A percentile compares a stretch with the other conserved stretches of the same genome.
These are phyloP conservation scores for Laspeyria flexula DNA, from an alignment of 2,888 invertebrate species.

Conservation along the genomic window DNA sequence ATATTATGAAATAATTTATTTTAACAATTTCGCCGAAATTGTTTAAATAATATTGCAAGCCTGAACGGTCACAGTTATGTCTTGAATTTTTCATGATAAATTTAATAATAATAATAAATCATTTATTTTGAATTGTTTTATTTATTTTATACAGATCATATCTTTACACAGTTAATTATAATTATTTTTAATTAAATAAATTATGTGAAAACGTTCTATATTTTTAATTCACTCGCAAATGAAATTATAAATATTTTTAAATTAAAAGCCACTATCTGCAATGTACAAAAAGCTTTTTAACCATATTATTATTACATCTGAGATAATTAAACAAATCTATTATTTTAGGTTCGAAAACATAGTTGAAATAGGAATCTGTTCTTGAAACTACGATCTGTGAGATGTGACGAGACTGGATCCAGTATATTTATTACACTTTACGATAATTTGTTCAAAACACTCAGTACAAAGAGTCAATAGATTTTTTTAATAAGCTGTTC, in stretches of 20 bases:
- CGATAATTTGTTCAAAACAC: conserved; percentile 55
- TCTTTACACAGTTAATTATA: neutral
- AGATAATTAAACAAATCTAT: neutral
- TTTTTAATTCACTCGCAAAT: too few relatives aligned
- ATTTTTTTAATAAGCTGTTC: conserved; percentile 79
- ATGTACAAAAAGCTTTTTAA: too few relatives aligned
- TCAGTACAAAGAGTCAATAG: conserved; percentile 73
- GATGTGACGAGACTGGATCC: neutral
- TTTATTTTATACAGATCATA: neutral
- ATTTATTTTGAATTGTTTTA: too few relatives aligned
- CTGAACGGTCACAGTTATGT: too few relatives aligned
- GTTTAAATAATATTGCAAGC: neutral
- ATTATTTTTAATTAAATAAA: neutral
- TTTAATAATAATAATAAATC: too few relatives aligned
- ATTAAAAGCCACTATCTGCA: too few relatives aligned
- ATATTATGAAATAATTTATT: neutral
- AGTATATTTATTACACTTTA: conserved; percentile 3
- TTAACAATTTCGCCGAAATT: neutral
- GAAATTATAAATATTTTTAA: too few relatives aligned
- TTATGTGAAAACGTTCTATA: neutral
- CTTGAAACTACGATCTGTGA: neutral
- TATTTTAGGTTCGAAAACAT: neutral
- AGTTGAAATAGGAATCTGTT: neutral
- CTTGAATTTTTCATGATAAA: too few relatives aligned
- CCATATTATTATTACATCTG: too few relatives aligned